Percentiles rank a stretch among this genome's conserved stretches.
phyloP scores from a whole-genome alignment of 2,113 vertebrate species.

The Zootoca vivipara region DNA sequence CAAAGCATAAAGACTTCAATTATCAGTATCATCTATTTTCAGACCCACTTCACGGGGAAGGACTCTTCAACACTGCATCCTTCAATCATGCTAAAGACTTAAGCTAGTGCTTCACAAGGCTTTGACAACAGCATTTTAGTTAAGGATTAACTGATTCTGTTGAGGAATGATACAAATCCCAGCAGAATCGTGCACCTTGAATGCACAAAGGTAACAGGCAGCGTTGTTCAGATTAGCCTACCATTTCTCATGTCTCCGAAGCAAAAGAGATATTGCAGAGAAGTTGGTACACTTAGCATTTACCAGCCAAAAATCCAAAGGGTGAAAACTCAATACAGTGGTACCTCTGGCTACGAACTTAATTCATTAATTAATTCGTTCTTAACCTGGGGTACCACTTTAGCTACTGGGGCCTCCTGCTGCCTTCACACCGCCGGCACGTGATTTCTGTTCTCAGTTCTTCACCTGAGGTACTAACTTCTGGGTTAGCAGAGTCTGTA shows the following conservation, averaged over 20 bases:
- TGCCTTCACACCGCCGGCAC: accelerated
- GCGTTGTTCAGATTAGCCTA: neutral
- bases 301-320: neutral
- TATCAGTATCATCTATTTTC: neutral
- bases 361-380: too few species aligned
- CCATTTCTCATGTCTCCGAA: neutral
- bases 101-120: neutral
- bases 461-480: too few species aligned
- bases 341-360: too few species aligned
- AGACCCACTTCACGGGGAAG: neutral
- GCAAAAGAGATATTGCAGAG: neutral
- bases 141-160: constrained; percentile 1
- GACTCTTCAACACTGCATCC: neutral
- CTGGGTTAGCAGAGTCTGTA: too few species aligned
- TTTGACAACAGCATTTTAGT: neutral
- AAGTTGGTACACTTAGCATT: neutral
- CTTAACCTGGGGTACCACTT: too few species aligned
- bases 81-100: neutral
- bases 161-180: neutral
- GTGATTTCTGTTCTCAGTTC: too few species aligned
- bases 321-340: neutral
- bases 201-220: neutral
- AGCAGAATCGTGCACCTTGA: neutral
- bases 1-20: constrained; percentile 11
- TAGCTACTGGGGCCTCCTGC: too few species aligned